Evolutionary conservation across 2,888 invertebrate species (phyloP), one percentile per base, ranked within the genome.

Genomic region (Athripsodes cinereus): DNA sequence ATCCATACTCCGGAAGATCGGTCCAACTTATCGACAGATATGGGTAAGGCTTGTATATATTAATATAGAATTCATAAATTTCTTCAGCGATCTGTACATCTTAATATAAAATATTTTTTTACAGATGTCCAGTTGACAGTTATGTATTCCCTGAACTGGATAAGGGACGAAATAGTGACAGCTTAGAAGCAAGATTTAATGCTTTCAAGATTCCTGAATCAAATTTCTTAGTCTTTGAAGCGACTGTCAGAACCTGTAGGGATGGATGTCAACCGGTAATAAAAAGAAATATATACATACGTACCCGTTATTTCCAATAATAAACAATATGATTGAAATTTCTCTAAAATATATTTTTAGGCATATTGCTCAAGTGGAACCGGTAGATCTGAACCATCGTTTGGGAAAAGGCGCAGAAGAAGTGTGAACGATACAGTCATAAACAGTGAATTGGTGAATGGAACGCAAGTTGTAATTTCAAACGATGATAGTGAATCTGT

Each of bases 181-280:
- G 90, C 2, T 74, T 95, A 54, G 93, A 94, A 76, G 93, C 94
- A 0, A 82, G 92, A 67, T 95, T 95, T 72, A 93, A 94, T 71
- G 94, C 94, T 0, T 95, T 94, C 70, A 95, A 94, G 74, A 93
- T 95, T 64, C 94, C 94, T 0, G 94, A 94, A 74, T 94, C 94
- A 0, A 94, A 94, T 72, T 93, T 93, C 79, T 74, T 95, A 65
- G 92, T 94, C 1, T 95, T 95, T 68, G 94, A 95, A 74, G 94
- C 94, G 1, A 94, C 91, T 0, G 94, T 95, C 0, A 79, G 90
- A 57, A 92, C 92, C 0, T 95, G 94, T 67, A 79, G 92, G 46
- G 92, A 92, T 52, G 92, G 92, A 6, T 95, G 94, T 68, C 92
- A 92, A 69, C 93, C 94, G 49, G 85, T 85, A 67, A 40, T 40